These are phyloP conservation scores for Apis florea DNA, from an alignment of 1,140 invertebrate genomes.

Conservation along the genomic window DNA sequence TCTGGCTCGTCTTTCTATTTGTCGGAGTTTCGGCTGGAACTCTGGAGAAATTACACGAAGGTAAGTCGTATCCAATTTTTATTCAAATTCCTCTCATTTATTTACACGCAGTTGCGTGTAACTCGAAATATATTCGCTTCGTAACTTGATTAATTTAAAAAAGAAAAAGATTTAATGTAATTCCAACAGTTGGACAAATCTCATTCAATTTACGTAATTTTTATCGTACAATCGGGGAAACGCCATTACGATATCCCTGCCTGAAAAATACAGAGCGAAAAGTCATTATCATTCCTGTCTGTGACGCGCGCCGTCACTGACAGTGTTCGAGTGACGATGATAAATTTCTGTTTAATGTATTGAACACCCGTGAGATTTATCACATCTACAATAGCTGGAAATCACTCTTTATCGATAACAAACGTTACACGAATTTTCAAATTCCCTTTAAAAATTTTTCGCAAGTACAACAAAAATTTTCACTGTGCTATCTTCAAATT, in stretches of 20 bases:
- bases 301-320: conserved; percentile 39
- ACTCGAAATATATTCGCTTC: background rate
- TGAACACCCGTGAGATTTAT: conserved; percentile 49
- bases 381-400: conserved; percentile 25
- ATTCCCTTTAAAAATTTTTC: background rate
- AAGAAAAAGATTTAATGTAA: too few relatives aligned
- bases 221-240: background rate
- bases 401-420: background rate
- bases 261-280: conserved; percentile 28
- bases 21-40: conserved; percentile 72
- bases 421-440: background rate
- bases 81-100: background rate
- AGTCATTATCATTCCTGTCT: conserved; percentile 50
- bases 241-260: background rate
- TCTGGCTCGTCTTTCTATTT: conserved; percentile 69
- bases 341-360: conserved; percentile 66
- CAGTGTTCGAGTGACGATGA: conserved; percentile 55
- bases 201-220: too few relatives aligned
- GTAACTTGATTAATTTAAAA: background rate
- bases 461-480: background rate
- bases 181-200: too few relatives aligned
- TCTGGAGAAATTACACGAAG: conserved; percentile 78
- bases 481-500: background rate
- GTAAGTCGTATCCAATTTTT: conserved; percentile 61
- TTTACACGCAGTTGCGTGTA: background rate